Conservation (phyloP, 2,888 invertebrate genomes). For the Junonia oenone region DNA sequence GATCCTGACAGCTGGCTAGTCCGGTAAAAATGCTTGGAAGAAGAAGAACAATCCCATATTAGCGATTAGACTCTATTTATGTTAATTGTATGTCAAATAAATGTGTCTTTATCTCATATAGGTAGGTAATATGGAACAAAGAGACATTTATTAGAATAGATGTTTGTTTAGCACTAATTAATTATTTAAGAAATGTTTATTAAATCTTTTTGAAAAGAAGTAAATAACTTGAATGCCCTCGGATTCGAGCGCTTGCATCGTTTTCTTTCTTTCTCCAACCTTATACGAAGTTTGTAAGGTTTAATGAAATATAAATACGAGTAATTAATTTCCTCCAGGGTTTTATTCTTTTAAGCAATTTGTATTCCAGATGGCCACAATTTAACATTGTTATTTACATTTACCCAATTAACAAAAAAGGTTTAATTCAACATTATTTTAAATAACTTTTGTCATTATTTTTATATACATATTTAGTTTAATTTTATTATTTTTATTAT, state of each 20-base stretch:
- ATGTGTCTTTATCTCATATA: too few relatives aligned
- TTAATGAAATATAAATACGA: neutral
- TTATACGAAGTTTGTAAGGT: neutral
- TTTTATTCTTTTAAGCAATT: neutral
- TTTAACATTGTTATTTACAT: conserved; percentile 9
- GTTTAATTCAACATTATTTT: neutral
- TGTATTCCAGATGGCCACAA: neutral
- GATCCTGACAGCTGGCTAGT: too few relatives aligned
- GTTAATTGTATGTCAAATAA: too few relatives aligned
- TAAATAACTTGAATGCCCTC: neutral
- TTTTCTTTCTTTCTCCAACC: neutral
- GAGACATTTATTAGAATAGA: too few relatives aligned
- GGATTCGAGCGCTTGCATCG: neutral
- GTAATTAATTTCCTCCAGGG: neutral
- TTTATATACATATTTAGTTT: too few relatives aligned
- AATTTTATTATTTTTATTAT: too few relatives aligned
- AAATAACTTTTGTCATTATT: neutral
- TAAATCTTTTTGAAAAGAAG: neutral
- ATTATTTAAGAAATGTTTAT: neutral
- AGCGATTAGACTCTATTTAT: too few relatives aligned
- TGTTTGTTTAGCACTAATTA: neutral
- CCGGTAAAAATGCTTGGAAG: too few relatives aligned
- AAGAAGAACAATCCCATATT: too few relatives aligned
- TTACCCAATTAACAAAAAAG: neutral
- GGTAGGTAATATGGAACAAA: too few relatives aligned